A percentile compares a stretch with the other conserved stretches of the same genome.
Evolutionary conservation across 2,888 invertebrate genomes (phyloP).

Genomic region (Phalera bucephala): DNA sequence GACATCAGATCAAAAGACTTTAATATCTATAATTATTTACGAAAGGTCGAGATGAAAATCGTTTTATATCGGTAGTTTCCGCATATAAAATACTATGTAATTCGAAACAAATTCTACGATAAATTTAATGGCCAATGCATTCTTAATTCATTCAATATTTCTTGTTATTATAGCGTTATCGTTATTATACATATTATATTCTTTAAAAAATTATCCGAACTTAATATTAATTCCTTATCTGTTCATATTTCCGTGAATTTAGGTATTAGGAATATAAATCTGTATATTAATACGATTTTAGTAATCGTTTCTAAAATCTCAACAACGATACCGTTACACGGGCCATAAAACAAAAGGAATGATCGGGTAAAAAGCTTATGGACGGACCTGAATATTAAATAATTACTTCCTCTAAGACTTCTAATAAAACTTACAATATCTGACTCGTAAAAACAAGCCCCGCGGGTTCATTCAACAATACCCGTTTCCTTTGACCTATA

Average conservation of each 20-base stretch:
- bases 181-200: no score
- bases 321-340: background rate
- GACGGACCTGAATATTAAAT: conserved; percentile 20
- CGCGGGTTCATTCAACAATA: conserved; percentile 22
- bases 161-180: no score
- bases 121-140: background rate
- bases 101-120: background rate
- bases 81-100: conserved; percentile 15
- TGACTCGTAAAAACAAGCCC: conserved; percentile 20
- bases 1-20: no score
- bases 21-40: no score
- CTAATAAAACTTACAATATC: conserved; percentile 23
- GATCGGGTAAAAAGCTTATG: conserved; percentile 12
- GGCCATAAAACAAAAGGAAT: conserved; percentile 8
- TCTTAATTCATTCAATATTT: no score
- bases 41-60: conserved; percentile 10
- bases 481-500: conserved; percentile 35
- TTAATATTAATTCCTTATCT: no score
- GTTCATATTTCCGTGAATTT: no score
- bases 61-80: background rate
- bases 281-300: no score
- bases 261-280: no score
- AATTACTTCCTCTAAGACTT: conserved; percentile 19
- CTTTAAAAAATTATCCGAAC: no score
- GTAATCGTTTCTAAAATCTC: no score